These are phyloP conservation scores for Plestiodon gilberti DNA, from an alignment of 2,113 vertebrate genomes.

Conservation along the genomic window DNA sequence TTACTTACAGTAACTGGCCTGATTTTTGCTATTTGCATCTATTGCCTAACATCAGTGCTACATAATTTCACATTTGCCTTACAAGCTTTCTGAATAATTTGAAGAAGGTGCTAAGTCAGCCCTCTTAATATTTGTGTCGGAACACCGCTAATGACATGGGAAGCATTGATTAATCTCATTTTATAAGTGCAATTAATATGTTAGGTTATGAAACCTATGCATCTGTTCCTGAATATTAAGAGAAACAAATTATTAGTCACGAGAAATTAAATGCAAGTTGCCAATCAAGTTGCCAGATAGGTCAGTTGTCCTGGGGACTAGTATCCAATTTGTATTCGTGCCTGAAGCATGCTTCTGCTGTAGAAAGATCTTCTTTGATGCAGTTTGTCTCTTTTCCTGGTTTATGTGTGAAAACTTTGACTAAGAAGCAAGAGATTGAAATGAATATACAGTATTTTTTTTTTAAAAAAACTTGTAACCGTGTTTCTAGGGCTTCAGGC, in stretches of 20 bases:
- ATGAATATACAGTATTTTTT: constrained; percentile 13
- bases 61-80: not conserved
- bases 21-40: no score
- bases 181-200: not conserved
- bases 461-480: not conserved
- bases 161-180: constrained; percentile 11
- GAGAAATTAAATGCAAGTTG: constrained; percentile 65
- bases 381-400: constrained; percentile 54
- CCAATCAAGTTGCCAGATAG: constrained; percentile 62
- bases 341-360: constrained; percentile 31
- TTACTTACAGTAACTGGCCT: not conserved
- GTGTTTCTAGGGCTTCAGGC: constrained; percentile 35
- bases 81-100: not conserved
- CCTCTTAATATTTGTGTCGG: constrained; percentile 65
- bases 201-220: constrained; percentile 8
- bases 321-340: constrained; percentile 59
- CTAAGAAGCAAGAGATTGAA: constrained; percentile 48
- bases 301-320: constrained; percentile 52
- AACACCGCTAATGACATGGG: constrained; percentile 38
- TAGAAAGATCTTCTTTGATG: constrained; percentile 45
- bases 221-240: constrained; percentile 49
- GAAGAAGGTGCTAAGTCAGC: constrained; percentile 31
- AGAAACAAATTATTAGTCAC: constrained; percentile 61
- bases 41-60: constrained; percentile 23
- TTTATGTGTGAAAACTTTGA: constrained; percentile 38